These are phyloP conservation scores for Aphidius gifuensis DNA, from an alignment of 1,140 invertebrate species.

Conservation along the genomic window DNA sequence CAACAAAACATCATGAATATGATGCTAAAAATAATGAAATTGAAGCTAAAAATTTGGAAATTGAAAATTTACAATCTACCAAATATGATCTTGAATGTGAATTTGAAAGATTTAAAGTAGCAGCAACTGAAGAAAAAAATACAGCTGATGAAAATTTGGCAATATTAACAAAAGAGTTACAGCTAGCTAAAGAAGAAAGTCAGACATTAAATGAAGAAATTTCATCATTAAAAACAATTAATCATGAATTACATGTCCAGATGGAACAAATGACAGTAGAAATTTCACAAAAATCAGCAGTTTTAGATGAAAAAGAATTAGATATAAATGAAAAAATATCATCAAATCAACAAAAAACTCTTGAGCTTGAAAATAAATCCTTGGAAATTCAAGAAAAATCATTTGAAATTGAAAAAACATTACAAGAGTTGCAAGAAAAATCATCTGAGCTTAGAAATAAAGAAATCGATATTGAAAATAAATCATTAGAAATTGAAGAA, in stretches of 20 bases:
- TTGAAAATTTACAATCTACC: too few relatives aligned
- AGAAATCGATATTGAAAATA: not conserved
- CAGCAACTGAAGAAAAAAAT: slow-evolving; percentile 15
- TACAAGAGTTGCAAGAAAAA: slow-evolving; percentile 40
- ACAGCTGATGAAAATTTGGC: not conserved
- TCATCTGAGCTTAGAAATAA: slow-evolving; percentile 23
- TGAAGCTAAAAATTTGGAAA: too few relatives aligned
- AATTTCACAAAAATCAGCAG: not conserved
- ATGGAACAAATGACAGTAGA: slow-evolving; percentile 22
- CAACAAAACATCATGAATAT: too few relatives aligned
- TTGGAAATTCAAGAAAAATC: not conserved
- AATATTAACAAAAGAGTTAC: not conserved
- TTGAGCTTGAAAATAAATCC: too few relatives aligned
- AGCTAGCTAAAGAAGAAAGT: not conserved
- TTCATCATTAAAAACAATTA: slow-evolving; percentile 13
- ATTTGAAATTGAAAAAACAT: slow-evolving; percentile 31
- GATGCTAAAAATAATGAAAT: too few relatives aligned
- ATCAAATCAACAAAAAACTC: not conserved
- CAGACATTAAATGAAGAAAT: slow-evolving; percentile 28
- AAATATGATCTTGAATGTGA: too few relatives aligned
- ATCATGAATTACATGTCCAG: too few relatives aligned
- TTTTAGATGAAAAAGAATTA: too few relatives aligned
- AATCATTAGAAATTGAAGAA: slow-evolving; percentile 3
- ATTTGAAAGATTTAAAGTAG: slow-evolving; percentile 6
- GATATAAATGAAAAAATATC: not conserved